Conservation (phyloP, 2,888 invertebrate genomes). For the Acronicta alni region DNA sequence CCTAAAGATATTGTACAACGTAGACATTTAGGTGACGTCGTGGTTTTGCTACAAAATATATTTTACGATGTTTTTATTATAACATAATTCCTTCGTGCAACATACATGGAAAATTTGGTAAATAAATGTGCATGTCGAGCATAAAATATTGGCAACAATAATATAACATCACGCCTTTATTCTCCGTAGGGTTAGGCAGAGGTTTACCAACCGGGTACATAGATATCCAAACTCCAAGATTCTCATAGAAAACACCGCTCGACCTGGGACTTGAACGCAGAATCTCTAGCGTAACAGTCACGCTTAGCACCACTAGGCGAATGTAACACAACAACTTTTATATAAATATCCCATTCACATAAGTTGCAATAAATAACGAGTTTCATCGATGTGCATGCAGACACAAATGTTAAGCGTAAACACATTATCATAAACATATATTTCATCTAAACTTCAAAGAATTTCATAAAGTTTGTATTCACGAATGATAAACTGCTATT, state of each 20-base stretch:
- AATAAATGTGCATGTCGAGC: constrained; percentile 6
- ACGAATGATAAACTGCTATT: no score
- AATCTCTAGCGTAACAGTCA: no score
- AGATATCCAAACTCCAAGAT: no score
- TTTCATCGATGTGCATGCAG: constrained; percentile 1
- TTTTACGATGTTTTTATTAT: constrained; percentile 35
- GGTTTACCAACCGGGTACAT: no score
- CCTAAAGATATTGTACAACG: constrained; percentile 16
- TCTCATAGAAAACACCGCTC: no score
- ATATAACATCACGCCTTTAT: no score
- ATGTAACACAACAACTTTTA: constrained; percentile 6
- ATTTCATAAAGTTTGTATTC: neutral
- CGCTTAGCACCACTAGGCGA: no score
- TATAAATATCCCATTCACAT: constrained; percentile 14
- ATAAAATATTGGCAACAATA: constrained; percentile 21
- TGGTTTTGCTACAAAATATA: constrained; percentile 16
- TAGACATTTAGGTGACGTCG: constrained; percentile 13
- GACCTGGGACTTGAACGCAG: no score
- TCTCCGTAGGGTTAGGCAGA: no score
- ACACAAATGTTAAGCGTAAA: neutral
- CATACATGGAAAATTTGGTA: neutral
- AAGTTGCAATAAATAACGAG: constrained; percentile 3
- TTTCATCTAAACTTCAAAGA: constrained; percentile 21
- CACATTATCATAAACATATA: neutral
- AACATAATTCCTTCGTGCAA: constrained; percentile 2